A percentile compares a stretch with the other conserved stretches of the same genome.
phyloP scores from a whole-genome alignment of 2,113 vertebrate species.

The Myrmecophaga tridactyla region DNA sequence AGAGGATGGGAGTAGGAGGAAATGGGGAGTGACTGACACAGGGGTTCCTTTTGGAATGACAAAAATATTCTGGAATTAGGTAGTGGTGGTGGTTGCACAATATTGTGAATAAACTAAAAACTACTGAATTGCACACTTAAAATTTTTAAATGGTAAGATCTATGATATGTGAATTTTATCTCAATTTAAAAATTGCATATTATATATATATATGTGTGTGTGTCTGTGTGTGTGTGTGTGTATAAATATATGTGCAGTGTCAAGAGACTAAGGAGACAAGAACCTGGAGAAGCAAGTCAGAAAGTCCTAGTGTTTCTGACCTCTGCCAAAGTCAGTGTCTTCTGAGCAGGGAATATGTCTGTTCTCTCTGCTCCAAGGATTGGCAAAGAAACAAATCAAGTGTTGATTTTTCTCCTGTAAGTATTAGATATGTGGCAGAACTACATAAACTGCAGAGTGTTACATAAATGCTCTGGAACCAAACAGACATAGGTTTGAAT shows the following conservation, averaged over 20 bases:
- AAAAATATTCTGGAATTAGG: background rate
- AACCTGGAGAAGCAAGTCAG: background rate
- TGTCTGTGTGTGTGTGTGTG: too few relatives aligned
- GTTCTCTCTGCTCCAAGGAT: background rate
- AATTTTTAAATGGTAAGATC: background rate
- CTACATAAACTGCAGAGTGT: background rate
- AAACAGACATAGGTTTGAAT: background rate
- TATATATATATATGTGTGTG: too few relatives aligned
- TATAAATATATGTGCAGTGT: too few relatives aligned
- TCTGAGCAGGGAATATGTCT: background rate
- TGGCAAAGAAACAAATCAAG: background rate
- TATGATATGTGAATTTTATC: background rate
- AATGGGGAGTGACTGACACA: background rate
- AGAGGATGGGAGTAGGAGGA: too few relatives aligned
- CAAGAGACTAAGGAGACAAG: background rate
- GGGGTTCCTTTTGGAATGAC: background rate
- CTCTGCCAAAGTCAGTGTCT: background rate
- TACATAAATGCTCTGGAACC: background rate
- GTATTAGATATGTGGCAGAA: background rate
- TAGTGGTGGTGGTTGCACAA: background rate
- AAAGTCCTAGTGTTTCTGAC: background rate
- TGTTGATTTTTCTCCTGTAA: background rate
- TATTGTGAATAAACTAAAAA: background rate
- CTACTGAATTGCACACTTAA: background rate
- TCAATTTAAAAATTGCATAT: background rate